Conservation (phyloP, 1,140 invertebrate species). For the Limonius californicus region DNA sequence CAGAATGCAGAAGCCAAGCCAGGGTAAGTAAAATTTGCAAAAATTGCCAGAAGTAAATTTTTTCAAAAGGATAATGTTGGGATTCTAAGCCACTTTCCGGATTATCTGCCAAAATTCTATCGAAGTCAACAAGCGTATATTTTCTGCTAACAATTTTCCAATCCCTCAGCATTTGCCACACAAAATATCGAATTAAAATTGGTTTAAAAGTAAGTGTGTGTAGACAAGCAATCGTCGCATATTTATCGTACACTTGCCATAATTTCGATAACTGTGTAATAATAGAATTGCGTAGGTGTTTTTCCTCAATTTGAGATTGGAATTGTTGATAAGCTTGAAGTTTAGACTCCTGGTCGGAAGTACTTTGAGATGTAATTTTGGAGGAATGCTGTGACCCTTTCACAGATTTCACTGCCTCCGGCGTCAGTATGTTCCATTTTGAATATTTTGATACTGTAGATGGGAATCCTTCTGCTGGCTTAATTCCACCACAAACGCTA, state of each 20-base stretch:
- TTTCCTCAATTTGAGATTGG: constrained; percentile 42
- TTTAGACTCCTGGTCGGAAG: neutral
- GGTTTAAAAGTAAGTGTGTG: constrained; percentile 38
- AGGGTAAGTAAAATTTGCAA: constrained; percentile 52
- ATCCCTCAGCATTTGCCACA: constrained; percentile 59
- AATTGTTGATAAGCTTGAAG: neutral
- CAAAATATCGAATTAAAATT: constrained; percentile 50
- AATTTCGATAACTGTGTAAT: constrained; percentile 48
- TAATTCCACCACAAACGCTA: too few relatives aligned
- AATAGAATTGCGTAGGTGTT: constrained; percentile 46
- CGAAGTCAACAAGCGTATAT: constrained; percentile 51
- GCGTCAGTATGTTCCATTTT: neutral
- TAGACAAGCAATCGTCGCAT: constrained; percentile 44
- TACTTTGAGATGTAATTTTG: neutral
- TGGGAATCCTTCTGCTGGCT: too few relatives aligned
- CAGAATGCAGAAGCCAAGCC: constrained; percentile 48
- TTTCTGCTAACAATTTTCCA: constrained; percentile 47
- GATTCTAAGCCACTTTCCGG: constrained; percentile 47
- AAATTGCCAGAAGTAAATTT: constrained; percentile 59
- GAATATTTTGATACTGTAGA: neutral
- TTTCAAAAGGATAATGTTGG: constrained; percentile 54
- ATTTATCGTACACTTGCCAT: constrained; percentile 50
- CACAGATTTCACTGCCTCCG: too few relatives aligned
- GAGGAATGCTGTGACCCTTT: too few relatives aligned
- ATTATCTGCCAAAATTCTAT: constrained; percentile 48